phyloP scores from a whole-genome alignment of 2,888 invertebrate genomes.

The Tholera decimalis region DNA sequence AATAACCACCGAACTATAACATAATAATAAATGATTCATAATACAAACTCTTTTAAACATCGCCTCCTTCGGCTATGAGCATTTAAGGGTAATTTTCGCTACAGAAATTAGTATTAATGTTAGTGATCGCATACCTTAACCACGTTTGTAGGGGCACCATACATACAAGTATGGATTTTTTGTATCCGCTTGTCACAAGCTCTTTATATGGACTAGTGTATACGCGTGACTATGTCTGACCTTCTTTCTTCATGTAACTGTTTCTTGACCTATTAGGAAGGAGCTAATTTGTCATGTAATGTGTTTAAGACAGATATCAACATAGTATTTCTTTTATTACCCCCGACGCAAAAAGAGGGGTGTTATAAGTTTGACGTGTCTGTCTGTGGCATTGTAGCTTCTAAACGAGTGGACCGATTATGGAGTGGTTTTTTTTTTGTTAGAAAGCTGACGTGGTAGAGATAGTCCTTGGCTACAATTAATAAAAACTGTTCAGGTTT shows the following conservation, averaged over 20 bases:
- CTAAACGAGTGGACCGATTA: no score
- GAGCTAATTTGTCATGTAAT: neutral
- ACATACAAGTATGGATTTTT: conserved; percentile 27
- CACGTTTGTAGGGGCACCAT: conserved; percentile 55
- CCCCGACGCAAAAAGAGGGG: no score
- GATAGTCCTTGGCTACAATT: no score
- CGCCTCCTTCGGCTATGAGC: conserved; percentile 52
- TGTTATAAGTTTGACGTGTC: no score
- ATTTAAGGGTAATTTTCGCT: conserved; percentile 64
- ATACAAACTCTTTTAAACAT: conserved; percentile 31
- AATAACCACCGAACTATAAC: conserved; percentile 28
- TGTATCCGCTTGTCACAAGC: conserved; percentile 32
- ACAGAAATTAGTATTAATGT: conserved; percentile 55
- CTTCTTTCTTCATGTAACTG: conserved; percentile 1
- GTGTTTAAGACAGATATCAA: neutral
- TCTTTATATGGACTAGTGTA: conserved; percentile 42
- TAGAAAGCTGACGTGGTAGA: no score
- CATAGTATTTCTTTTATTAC: neutral
- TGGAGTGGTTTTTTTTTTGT: no score
- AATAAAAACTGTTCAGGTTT: no score
- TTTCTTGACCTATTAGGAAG: conserved; percentile 18
- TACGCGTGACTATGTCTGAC: conserved; percentile 4
- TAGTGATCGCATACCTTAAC: conserved; percentile 41
- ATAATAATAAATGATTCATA: conserved; percentile 39
- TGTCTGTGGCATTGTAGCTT: no score